Evolutionary conservation across 2,797 vertebrate genomes (phyloP), one percentile per base, ranked within the genome.

Genomic region (Simalia tracyae): DNA sequence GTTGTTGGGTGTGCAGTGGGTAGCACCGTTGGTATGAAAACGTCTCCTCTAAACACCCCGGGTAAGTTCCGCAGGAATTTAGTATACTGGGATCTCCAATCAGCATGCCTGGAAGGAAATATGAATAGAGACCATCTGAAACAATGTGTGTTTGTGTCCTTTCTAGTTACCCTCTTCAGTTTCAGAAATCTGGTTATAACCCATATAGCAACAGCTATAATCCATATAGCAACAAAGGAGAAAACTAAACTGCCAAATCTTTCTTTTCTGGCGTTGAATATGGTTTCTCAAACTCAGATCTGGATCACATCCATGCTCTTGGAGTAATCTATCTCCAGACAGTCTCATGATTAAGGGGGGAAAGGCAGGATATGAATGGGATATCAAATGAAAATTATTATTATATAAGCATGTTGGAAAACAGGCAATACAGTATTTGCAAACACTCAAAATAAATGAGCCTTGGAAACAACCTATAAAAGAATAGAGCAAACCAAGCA

Each of bases 11-110:
- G 17, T 15, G 1, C 3, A 14, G 10, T 0, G 0, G 86, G 5
- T 0, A 57, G 94, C 15, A 0, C 2, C 15, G 92, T 93, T 95
- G 97, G 97, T 42, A 94, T 98, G 91, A 94, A 91, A 56, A 97
- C 97, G 94, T 57, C 7, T 22, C 97, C 96, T 0, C 98, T 97
- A 90, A 96, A 96, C 93, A 98, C 97, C 1, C 98, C 98, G 0
- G 98, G 96, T 31, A 99, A 97, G 57, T 95, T 97, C 97, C 97
- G 97, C 97, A 99, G 98, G 97, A 97, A 98, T 76, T 96, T 96
- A 1, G 98, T 98, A 95, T 99, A 99, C 96, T 98, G 98, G 64
- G 96, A 50, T 86, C 98, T 98, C 0, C 97, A 98, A 93, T 98
- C 98, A 2, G 84, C 12, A 57, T 97, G 96, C 90, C 99, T 99